phyloP scores from a whole-genome alignment of 2,888 invertebrate species.

The Venusia cambrica region DNA sequence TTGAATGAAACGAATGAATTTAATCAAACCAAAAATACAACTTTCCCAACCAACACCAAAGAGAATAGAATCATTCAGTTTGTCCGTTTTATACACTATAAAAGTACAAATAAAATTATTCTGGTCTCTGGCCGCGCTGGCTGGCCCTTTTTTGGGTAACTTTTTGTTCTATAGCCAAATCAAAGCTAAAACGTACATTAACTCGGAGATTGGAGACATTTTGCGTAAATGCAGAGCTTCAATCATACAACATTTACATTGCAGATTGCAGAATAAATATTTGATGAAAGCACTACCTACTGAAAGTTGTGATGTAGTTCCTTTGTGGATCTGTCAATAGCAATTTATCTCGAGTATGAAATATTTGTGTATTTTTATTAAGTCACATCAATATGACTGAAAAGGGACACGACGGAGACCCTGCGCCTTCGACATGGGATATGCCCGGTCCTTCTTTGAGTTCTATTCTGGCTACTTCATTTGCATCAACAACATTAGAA shows the following conservation, averaged over 20 bases:
- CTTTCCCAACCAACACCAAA: too few relatives aligned
- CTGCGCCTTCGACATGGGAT: constrained; percentile 65
- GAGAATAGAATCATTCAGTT: too few relatives aligned
- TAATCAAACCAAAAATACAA: too few relatives aligned
- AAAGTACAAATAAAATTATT: too few relatives aligned
- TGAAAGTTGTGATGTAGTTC: constrained; percentile 21
- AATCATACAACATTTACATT: constrained; percentile 1
- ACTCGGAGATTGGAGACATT: too few relatives aligned
- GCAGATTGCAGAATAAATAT: constrained; percentile 1
- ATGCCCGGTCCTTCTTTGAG: constrained; percentile 77
- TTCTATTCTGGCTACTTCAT: constrained; percentile 84
- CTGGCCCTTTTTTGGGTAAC: too few relatives aligned
- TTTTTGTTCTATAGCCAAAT: too few relatives aligned
- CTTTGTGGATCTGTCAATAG: constrained; percentile 25
- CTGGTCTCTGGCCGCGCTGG: too few relatives aligned
- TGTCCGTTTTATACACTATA: too few relatives aligned
- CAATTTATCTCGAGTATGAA: constrained; percentile 19
- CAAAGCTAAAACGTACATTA: too few relatives aligned
- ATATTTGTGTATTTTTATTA: constrained; percentile 12
- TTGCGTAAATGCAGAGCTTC: too few relatives aligned
- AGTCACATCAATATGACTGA: constrained; percentile 54
- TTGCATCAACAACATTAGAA: constrained; percentile 77
- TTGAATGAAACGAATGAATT: too few relatives aligned
- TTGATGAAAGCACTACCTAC: constrained; percentile 2
- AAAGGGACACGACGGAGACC: constrained; percentile 61